phyloP scores from a whole-genome alignment of 2,888 invertebrate genomes.

The Athalia rosae region DNA sequence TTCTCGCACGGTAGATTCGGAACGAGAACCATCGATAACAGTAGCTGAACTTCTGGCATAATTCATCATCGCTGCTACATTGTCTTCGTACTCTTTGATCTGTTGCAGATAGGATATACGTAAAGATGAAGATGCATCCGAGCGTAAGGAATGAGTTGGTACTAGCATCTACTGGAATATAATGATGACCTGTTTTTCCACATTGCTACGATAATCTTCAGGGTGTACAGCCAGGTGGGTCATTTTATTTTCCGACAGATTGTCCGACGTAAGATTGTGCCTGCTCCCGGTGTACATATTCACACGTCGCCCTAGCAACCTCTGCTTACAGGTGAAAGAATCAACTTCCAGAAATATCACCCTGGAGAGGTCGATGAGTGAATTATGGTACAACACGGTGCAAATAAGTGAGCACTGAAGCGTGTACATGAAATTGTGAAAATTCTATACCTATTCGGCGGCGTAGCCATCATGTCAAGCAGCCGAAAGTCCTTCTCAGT shows the following conservation, averaged over 20 bases:
- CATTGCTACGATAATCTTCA: slow-evolving; percentile 51
- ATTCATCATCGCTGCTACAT: slow-evolving; percentile 55
- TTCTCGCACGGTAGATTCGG: slow-evolving; percentile 56
- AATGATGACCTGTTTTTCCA: slow-evolving; percentile 57
- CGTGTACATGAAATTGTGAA: neutral
- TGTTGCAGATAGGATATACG: slow-evolving; percentile 35
- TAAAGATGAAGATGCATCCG: too few relatives aligned
- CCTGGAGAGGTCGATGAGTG: slow-evolving; percentile 61
- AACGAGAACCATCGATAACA: slow-evolving; percentile 58
- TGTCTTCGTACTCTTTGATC: slow-evolving; percentile 59
- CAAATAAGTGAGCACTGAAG: slow-evolving; percentile 16
- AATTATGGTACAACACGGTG: neutral
- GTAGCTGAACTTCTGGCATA: slow-evolving; percentile 61
- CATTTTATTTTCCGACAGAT: slow-evolving; percentile 13
- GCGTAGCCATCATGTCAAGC: slow-evolving; percentile 77
- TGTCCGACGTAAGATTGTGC: slow-evolving; percentile 48
- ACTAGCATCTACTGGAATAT: slow-evolving; percentile 21
- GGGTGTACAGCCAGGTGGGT: slow-evolving; percentile 53
- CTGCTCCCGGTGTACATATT: slow-evolving; percentile 74
- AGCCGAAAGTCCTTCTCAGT: slow-evolving; percentile 77
- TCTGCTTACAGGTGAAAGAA: slow-evolving; percentile 70
- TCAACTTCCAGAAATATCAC: slow-evolving; percentile 75
- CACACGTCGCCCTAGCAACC: slow-evolving; percentile 70
- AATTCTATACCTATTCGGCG: slow-evolving; percentile 78
- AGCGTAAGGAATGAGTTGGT: too few relatives aligned